Evolutionary conservation across 2,113 vertebrate species (phyloP).

Genomic region (Elanoides forficatus): DNA sequence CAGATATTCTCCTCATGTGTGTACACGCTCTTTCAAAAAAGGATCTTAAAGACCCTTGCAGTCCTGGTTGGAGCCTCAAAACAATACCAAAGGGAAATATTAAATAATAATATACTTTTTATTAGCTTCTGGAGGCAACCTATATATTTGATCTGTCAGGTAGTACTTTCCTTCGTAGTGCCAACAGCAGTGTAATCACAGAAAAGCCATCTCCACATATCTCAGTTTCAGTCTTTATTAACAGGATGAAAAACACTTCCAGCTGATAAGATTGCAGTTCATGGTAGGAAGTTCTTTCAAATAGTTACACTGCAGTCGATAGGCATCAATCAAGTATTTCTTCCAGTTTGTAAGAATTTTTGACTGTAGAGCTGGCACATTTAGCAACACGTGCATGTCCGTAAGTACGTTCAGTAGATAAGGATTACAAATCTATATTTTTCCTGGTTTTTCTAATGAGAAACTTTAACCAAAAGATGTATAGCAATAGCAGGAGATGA

Average conservation of each 20-base stretch:
- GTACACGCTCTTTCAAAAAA: background rate
- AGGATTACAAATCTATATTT: background rate
- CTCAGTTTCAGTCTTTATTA: background rate
- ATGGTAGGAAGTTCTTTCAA: background rate
- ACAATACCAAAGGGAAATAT: background rate
- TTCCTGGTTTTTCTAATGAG: background rate
- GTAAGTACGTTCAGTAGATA: background rate
- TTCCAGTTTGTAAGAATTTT: background rate
- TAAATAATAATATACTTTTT: background rate
- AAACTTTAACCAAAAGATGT: background rate
- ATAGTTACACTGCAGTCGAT: background rate
- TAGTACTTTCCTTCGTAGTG: background rate
- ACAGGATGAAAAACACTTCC: background rate
- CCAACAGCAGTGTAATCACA: background rate
- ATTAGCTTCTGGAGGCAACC: background rate
- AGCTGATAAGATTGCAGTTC: background rate
- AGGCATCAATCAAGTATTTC: background rate
- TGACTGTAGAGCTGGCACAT: background rate
- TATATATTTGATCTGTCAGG: background rate
- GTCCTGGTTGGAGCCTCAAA: background rate
- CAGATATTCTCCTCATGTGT: background rate
- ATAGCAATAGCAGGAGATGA: background rate
- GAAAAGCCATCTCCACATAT: background rate
- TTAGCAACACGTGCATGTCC: background rate
- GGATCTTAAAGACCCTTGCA: background rate